phyloP scores from a whole-genome alignment of 1,140 invertebrate genomes.

The Amphibalanus amphitrite region DNA sequence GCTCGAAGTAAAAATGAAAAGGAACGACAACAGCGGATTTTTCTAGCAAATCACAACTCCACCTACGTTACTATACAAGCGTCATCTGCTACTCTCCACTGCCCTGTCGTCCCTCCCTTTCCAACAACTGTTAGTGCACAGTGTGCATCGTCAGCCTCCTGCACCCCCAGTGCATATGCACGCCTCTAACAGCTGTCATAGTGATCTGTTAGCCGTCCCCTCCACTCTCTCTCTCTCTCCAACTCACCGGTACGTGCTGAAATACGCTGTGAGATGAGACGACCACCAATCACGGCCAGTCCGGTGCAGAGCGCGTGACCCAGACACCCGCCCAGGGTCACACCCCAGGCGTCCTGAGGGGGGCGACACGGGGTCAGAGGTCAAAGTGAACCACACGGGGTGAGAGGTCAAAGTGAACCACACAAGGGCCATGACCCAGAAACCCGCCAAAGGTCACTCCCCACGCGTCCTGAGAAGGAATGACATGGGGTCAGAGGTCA shows the following conservation, averaged over 20 bases:
- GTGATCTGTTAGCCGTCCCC: not conserved
- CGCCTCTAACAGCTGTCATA: not conserved
- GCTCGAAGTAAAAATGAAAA: no score
- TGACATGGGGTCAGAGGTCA: no score
- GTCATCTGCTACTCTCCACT: no score
- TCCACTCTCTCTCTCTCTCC: not conserved
- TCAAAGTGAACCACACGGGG: no score
- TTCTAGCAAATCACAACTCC: no score
- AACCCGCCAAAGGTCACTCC: conserved; percentile 87
- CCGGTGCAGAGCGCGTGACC: conserved; percentile 92
- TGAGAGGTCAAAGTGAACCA: no score
- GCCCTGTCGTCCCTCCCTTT: not conserved
- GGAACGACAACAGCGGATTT: no score
- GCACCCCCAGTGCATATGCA: not conserved
- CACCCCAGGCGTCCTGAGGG: conserved; percentile 71
- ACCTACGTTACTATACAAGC: no score
- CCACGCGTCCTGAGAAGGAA: conserved; percentile 60
- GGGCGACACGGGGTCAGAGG: no score
- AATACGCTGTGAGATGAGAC: conserved; percentile 89
- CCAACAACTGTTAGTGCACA: conserved; percentile 7
- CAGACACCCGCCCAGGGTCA: conserved; percentile 76
- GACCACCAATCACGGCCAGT: conserved; percentile 84
- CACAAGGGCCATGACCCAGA: conserved; percentile 83
- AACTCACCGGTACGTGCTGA: conserved; percentile 65
- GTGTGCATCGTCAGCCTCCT: no score